Conservation (phyloP, 2,888 invertebrate species). For the Drosophila helvetica region DNA sequence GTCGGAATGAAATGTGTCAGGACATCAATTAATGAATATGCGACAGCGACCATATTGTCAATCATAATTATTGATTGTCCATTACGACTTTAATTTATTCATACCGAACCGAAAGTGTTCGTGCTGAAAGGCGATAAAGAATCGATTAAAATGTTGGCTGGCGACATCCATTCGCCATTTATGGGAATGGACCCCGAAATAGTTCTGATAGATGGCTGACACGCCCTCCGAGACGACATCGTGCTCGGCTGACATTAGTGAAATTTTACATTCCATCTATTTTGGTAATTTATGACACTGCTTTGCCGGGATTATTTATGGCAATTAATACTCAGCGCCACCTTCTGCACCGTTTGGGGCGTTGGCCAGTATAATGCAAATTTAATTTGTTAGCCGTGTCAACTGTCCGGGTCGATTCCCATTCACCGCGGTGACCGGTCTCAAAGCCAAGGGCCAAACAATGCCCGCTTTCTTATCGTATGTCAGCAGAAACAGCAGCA, state of each 20-base stretch:
- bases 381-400: constrained; percentile 54
- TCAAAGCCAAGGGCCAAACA: constrained; percentile 42
- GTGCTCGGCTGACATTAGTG: constrained; percentile 60
- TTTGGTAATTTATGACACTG: constrained; percentile 61
- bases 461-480: constrained; percentile 71
- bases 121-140: constrained; percentile 77
- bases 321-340: constrained; percentile 42
- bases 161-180: constrained; percentile 58
- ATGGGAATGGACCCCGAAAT: constrained; percentile 13
- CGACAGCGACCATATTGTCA: constrained; percentile 57
- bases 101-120: constrained; percentile 41
- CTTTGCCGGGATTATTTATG: constrained; percentile 50
- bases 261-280: constrained; percentile 20
- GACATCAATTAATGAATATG: constrained; percentile 50
- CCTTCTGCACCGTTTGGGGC: not conserved
- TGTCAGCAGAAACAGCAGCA: constrained; percentile 54
- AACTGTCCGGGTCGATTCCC: constrained; percentile 12
- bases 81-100: constrained; percentile 68
- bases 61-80: constrained; percentile 76
- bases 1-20: constrained; percentile 44
- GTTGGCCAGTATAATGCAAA: constrained; percentile 40
- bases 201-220: constrained; percentile 2
- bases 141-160: constrained; percentile 65
- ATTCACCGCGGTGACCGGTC: constrained; percentile 15
- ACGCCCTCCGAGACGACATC: constrained; percentile 39